Conservation (phyloP, 2,113 vertebrate species). For the Turnix velox region DNA sequence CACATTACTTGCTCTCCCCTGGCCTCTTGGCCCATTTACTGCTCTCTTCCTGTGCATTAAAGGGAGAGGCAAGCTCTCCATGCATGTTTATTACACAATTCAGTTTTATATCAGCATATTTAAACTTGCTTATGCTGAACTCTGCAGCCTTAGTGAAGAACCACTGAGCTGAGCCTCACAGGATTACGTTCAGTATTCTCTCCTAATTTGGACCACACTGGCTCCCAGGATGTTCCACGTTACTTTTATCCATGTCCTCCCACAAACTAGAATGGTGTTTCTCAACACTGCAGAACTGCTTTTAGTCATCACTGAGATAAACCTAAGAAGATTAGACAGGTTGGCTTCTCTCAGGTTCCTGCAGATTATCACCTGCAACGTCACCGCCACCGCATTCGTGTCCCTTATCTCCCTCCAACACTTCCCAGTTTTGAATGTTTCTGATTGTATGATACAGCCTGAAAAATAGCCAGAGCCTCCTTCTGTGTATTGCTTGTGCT, state of each 20-base stretch:
- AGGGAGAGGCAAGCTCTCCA: not conserved
- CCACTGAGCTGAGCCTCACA: not conserved
- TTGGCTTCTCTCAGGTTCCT: not conserved
- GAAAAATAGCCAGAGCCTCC: not conserved
- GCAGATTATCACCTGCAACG: not conserved
- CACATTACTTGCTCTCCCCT: not conserved
- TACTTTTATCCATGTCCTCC: not conserved
- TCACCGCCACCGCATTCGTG: not conserved
- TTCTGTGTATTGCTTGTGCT: not conserved
- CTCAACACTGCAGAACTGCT: not conserved
- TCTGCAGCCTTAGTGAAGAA: conserved; percentile 5
- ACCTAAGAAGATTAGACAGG: not conserved
- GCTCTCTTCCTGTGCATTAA: not conserved
- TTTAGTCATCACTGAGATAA: conserved; percentile 16
- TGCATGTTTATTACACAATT: not conserved
- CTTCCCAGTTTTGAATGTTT: not conserved
- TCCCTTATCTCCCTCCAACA: conserved; percentile 11
- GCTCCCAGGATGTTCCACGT: not conserved
- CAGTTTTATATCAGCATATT: not conserved
- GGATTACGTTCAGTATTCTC: conserved; percentile 19
- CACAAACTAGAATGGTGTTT: not conserved
- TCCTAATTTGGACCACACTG: not conserved
- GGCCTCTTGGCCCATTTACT: not conserved
- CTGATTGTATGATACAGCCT: not conserved
- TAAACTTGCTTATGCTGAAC: not conserved